Conservation (phyloP, 2,797 vertebrate species). For the Mormyrus proboscirostris region DNA sequence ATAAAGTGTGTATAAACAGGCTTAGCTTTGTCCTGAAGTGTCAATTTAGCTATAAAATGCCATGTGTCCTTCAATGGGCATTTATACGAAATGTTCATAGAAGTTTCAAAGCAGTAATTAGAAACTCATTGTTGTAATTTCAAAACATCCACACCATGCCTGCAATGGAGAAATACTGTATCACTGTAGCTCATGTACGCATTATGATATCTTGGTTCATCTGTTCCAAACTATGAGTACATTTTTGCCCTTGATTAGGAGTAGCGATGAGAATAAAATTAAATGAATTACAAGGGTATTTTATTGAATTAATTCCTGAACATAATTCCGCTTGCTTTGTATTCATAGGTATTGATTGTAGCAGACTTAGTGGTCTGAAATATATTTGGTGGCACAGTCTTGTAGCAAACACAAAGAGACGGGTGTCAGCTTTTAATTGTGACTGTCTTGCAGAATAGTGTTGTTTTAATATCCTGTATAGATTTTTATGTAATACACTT, state of each 20-base stretch:
- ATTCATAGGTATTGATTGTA: conserved; percentile 51
- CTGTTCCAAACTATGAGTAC: not conserved
- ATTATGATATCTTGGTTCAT: not conserved
- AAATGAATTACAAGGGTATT: not conserved
- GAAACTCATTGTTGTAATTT: not conserved
- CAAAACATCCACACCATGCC: not conserved
- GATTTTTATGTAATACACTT: conserved; percentile 99
- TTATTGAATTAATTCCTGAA: conserved; percentile 5
- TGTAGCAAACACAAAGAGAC: conserved; percentile 64
- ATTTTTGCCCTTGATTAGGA: not conserved
- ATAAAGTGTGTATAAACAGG: not conserved
- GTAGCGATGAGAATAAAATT: not conserved
- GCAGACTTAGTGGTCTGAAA: conserved; percentile 58
- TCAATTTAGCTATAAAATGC: not conserved
- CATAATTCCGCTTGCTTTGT: conserved; percentile 19
- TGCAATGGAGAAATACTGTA: not conserved
- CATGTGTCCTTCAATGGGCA: not conserved
- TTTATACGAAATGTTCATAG: not conserved
- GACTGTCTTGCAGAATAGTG: conserved; percentile 96
- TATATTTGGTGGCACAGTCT: conserved; percentile 65
- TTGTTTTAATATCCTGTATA: conserved; percentile 99
- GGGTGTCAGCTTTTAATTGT: conserved; percentile 99
- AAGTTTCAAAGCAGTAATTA: not conserved
- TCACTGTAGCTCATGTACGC: not conserved
- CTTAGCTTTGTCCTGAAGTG: not conserved